These are phyloP conservation scores for Holotrichia oblita DNA, from an alignment of 1,140 invertebrate species.

Conservation along the genomic window DNA sequence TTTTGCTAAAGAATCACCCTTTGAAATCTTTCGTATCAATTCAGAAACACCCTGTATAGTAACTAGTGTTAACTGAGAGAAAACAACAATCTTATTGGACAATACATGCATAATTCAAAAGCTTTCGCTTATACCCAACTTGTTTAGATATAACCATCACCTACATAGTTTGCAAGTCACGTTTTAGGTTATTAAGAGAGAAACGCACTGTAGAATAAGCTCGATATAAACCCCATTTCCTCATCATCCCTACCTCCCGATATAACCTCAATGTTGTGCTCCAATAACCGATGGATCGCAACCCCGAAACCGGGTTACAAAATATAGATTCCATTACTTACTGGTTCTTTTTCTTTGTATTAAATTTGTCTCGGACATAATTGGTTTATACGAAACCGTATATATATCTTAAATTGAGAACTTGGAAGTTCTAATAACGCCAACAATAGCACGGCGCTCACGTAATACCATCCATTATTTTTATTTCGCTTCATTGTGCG, in stretches of 20 bases:
- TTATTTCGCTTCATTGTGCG: conserved; percentile 1
- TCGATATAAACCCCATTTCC: neutral
- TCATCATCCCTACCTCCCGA: neutral
- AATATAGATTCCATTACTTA: conserved; percentile 37
- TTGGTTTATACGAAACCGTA: conserved; percentile 35
- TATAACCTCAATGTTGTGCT: neutral
- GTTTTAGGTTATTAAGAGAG: neutral
- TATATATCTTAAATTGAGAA: conserved; percentile 22
- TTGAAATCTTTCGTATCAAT: too few species aligned
- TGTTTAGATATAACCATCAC: neutral
- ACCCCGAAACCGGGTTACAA: neutral
- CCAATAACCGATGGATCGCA: neutral
- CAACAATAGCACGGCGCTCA: neutral
- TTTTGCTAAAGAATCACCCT: too few species aligned
- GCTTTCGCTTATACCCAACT: too few species aligned
- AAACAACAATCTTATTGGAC: neutral
- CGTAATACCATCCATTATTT: conserved; percentile 20
- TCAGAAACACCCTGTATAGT: too few species aligned
- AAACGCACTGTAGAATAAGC: neutral
- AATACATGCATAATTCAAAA: neutral
- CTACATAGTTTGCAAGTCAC: neutral
- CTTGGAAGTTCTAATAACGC: neutral
- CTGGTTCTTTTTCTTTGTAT: conserved; percentile 22
- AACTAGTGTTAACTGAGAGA: too few species aligned
- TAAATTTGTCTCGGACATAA: conserved; percentile 34